Evolutionary conservation across 53 echinoderm and acorn worm genomes (phyloP).

Genomic region (Holothuria leucospilota): DNA sequence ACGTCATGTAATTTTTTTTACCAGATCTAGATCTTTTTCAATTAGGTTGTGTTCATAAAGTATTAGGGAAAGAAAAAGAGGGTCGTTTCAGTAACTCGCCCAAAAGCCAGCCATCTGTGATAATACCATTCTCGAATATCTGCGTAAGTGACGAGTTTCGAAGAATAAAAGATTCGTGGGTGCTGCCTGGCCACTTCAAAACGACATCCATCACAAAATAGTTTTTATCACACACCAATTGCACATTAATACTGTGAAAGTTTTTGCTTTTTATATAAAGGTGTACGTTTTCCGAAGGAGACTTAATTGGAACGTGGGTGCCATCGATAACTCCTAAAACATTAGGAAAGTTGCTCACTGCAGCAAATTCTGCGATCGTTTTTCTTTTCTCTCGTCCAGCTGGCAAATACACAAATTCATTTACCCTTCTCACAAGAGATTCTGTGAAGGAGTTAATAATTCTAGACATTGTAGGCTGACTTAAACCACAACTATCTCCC

Average conservation of each 20-base stretch:
- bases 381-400: background rate
- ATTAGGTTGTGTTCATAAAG: too few species aligned
- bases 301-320: background rate
- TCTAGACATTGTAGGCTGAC: background rate
- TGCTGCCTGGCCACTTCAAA: background rate
- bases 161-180: background rate
- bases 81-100: too few species aligned
- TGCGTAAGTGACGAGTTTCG: background rate
- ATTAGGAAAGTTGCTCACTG: background rate
- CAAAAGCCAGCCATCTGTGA: too few species aligned
- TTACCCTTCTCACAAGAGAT: background rate
- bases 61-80: too few species aligned
- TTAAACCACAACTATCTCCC: background rate
- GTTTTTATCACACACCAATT: background rate
- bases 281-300: background rate
- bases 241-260: background rate
- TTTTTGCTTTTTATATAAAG: background rate
- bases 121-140: too few species aligned
- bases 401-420: background rate
- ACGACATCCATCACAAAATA: background rate
- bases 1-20: too few species aligned
- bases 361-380: background rate
- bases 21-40: too few species aligned
- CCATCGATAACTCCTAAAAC: background rate
- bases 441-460: background rate